Base-by-base conservation (phyloP, 2,797 vertebrate genomes). In the Acestrorhynchus altus region DNA sequence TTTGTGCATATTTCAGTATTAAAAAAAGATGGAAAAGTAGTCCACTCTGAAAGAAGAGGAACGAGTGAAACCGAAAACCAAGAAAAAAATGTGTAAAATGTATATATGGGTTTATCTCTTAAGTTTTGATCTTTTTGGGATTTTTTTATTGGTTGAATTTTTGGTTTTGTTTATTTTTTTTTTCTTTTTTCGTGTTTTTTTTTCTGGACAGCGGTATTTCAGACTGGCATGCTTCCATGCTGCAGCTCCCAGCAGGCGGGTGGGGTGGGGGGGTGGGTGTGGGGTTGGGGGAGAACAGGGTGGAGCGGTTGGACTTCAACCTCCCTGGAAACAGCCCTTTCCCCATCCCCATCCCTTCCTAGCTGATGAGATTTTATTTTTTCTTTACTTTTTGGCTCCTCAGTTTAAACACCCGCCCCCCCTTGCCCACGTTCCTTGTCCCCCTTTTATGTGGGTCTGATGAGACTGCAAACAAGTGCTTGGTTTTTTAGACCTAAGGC, bases 71-170 rank as follows among this genome's bases (percentile, higher is more conserved):
- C 88, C 86, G 87, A 88, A 91, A 93, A 91, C 90, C 88, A 92
- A 92, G 88, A 90, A 92, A 91, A 87, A 92, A 93, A 92, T 89
- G 90, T 94, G 92, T 93, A 93, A 92, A 93, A 92, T 94, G 94
- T 95, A 94, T 94, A 94, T 95, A 94, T 87, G 91, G 91, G 93
- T 94, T 95, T 93, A 94, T 94, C 93, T 93, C 92, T 93, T 93
- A 91, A 82, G 90, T 94, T 91, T 92, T 89, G 90, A 92, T 91
- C 88, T 91, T 93, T 92, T 77, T 82, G 88, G 89, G 89, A 87
- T 92, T 87, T 93, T 89, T 86, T 88, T 87, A 89, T 87, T 86
- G 83, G 79, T 89, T 90, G 79, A 49, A 85, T 91, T 91, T 86
- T 84, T 89, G 88, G 91, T 90, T 90, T 81, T 64, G 46, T 54